Evolutionary conservation across 2,888 invertebrate species (phyloP).

Genomic region (Diarsia rubi): DNA sequence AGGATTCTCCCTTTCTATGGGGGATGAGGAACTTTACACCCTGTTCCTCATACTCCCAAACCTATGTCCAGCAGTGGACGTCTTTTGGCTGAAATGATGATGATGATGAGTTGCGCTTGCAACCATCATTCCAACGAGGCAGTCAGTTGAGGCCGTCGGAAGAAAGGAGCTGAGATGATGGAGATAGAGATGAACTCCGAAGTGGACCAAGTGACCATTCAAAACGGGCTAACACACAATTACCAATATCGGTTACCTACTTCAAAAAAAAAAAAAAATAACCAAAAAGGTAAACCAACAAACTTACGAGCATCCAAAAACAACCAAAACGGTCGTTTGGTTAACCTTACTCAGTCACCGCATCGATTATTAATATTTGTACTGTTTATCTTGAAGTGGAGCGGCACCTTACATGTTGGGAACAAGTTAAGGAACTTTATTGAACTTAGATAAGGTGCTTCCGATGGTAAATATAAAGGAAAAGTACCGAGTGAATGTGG

Average conservation of each 20-base stretch:
- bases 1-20: too few relatives aligned
- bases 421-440: conserved; percentile 53
- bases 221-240: background rate
- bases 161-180: too few relatives aligned
- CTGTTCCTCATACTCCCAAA: too few relatives aligned
- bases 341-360: conserved; percentile 53
- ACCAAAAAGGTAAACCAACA: conserved; percentile 15
- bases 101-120: too few relatives aligned
- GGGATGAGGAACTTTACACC: too few relatives aligned
- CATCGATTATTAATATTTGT: conserved; percentile 64
- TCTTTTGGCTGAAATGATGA: too few relatives aligned
- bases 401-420: conserved; percentile 62
- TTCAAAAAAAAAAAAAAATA: conserved; percentile 19
- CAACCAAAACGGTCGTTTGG: conserved; percentile 31
- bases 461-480: conserved; percentile 53
- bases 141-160: too few relatives aligned
- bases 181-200: too few relatives aligned
- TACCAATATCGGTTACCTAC: conserved; percentile 7
- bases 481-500: conserved; percentile 11
- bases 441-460: conserved; percentile 65
- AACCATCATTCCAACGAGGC: too few relatives aligned
- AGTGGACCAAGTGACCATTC: background rate
- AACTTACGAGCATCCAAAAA: conserved; percentile 40
- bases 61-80: too few relatives aligned
- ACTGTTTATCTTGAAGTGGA: conserved; percentile 52